Evolutionary conservation across 2,113 vertebrate genomes (phyloP).

Genomic region (Lophura nycthemera): DNA sequence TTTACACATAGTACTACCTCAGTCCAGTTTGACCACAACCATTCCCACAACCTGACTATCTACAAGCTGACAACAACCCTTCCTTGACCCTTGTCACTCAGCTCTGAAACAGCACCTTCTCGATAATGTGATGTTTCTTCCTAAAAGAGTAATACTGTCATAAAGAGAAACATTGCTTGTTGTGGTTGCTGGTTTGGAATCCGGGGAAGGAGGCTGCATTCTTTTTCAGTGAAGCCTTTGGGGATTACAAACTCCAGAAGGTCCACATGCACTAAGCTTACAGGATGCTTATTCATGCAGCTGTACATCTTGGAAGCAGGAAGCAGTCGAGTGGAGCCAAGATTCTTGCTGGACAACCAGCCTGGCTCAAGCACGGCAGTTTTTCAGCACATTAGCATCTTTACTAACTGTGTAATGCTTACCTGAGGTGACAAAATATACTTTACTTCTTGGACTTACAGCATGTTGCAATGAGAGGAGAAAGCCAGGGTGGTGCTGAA

Average conservation of each 20-base stretch:
- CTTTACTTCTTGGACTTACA: not conserved
- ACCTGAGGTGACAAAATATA: not conserved
- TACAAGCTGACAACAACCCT: not conserved
- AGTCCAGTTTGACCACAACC: not conserved
- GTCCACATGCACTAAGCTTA: not conserved
- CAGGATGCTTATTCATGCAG: not conserved
- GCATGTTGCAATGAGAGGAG: not conserved
- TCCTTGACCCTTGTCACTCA: not conserved
- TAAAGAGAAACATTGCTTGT: not conserved
- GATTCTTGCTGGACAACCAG: not conserved
- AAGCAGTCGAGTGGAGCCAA: not conserved
- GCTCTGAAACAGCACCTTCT: not conserved
- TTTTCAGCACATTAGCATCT: not conserved
- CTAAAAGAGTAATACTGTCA: not conserved
- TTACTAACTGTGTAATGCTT: not conserved
- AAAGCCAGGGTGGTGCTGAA: not conserved
- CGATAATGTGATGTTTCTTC: not conserved
- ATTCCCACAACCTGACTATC: not conserved
- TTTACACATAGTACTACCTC: not conserved
- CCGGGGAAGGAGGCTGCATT: not conserved
- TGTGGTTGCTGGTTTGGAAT: not conserved
- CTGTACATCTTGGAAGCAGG: not conserved
- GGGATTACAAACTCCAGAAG: not conserved
- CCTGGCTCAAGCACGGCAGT: not conserved
- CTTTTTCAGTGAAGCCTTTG: not conserved